A percentile compares a stretch with the other conserved stretches of the same genome.
Conservation (phyloP, 2,113 vertebrate genomes). For the Burhinus oedicnemus region DNA sequence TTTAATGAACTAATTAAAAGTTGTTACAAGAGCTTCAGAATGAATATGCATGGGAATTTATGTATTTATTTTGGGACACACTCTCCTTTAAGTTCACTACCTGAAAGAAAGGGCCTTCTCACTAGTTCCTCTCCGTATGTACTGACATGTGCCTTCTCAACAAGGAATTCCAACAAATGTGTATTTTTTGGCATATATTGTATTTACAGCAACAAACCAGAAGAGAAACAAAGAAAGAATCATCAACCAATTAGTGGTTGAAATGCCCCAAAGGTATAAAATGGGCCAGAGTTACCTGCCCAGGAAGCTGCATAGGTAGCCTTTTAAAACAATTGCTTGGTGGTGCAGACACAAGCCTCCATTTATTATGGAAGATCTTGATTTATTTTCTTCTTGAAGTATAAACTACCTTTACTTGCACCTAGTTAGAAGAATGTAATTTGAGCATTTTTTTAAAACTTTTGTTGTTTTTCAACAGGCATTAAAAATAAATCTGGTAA, state of each 20-base stretch:
- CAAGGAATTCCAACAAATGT: background rate
- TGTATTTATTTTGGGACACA: background rate
- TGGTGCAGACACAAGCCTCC: background rate
- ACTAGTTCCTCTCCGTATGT: background rate
- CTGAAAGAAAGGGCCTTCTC: background rate
- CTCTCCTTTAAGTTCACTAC: background rate
- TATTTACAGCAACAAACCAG: background rate
- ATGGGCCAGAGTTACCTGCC: background rate
- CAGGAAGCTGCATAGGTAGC: background rate
- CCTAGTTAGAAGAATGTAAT: background rate
- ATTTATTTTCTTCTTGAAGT: background rate
- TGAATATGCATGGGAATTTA: background rate
- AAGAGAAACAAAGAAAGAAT: conserved; percentile 13
- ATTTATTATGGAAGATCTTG: background rate
- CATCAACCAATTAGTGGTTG: background rate
- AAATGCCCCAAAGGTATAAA: background rate
- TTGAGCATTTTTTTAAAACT: background rate
- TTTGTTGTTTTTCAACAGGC: background rate
- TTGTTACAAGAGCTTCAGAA: background rate
- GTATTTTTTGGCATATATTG: background rate
- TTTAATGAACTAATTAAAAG: background rate
- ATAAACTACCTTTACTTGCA: background rate
- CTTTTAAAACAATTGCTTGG: background rate
- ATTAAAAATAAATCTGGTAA: background rate
- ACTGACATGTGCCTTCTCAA: background rate